Evolutionary conservation across 1,140 invertebrate species (phyloP), one percentile per base, ranked within the genome.

Genomic region (Plectrocnemia conspersa): DNA sequence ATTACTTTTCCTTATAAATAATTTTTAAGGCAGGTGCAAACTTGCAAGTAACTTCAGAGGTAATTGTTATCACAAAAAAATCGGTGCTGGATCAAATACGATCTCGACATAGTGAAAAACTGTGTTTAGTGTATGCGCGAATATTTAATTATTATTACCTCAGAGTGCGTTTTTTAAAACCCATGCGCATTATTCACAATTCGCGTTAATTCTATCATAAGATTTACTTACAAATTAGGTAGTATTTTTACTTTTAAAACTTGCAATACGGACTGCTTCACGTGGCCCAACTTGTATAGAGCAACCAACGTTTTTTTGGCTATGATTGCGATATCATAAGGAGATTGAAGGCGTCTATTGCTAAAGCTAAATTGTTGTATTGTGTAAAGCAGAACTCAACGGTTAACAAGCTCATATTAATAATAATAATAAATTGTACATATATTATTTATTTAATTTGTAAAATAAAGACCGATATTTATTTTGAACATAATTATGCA

Each of bases 21-120:
- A n/a, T 21, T 27, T 46, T 48, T 50, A 50, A 50, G 47, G 47
- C 47, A 25, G 33, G 47, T 50, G 47, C 47, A 38, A 50, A 38
- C 22, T 50, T 38, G 33, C 47, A 16, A 38, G 33, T 50, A 35
- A 24, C 33, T 47, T 38, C 32, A 36, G 47, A 50, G 33, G 33
- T 36, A 27, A 27, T 27, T 15, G 11, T 45, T 27, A n/a, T n/a
- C n/a, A n/a, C 9, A 45, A 45, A 40, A 45, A 27, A 15, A 10
- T 23, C 42, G 29, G 19, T 16, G 18, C 13, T n/a, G 23, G 29
- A 45, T 27, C 42, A 21, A 21, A 10, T 21, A 29, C 6, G n/a
- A 7, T 29, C n/a, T 29, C 6, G 6, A 29, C 6, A 7, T 29
- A 29, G 27, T 7, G 27, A 33, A 13, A 15, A 15, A 33, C 32